Conservation (phyloP, 2,113 vertebrate species). For the Capreolus pygargus region DNA sequence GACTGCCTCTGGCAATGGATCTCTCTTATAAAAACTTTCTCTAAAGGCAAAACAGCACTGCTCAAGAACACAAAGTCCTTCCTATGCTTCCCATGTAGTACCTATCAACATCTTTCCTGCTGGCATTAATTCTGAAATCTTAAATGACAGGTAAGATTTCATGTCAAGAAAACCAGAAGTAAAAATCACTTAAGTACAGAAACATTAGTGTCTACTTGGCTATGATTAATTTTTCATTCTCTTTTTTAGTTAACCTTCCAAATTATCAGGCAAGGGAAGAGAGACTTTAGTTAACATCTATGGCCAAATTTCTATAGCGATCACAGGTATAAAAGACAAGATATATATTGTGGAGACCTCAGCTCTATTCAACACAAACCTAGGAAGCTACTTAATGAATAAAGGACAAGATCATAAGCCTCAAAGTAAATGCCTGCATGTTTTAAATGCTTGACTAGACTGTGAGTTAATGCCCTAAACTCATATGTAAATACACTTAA, state of each 20-base stretch:
- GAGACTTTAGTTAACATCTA: background rate
- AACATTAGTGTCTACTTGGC: background rate
- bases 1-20: background rate
- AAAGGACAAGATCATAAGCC: background rate
- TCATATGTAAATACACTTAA: background rate
- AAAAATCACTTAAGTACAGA: conserved; percentile 39
- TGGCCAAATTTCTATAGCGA: background rate
- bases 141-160: conserved; percentile 34
- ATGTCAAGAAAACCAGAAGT: conserved; percentile 1
- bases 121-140: conserved; percentile 21
- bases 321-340: background rate
- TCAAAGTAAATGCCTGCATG: background rate
- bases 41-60: conserved; percentile 20
- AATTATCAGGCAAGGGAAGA: conserved; percentile 22
- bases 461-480: background rate
- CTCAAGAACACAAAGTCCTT: conserved; percentile 9
- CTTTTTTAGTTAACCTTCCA: conserved; percentile 12
- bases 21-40: background rate
- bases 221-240: background rate
- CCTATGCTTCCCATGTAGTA: background rate
- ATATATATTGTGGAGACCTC: background rate
- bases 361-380: background rate
- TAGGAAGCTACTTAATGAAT: background rate
- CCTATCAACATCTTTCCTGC: background rate
- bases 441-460: conserved; percentile 5